Conservation (phyloP, 1,140 invertebrate genomes). For the Papilio polytes region DNA sequence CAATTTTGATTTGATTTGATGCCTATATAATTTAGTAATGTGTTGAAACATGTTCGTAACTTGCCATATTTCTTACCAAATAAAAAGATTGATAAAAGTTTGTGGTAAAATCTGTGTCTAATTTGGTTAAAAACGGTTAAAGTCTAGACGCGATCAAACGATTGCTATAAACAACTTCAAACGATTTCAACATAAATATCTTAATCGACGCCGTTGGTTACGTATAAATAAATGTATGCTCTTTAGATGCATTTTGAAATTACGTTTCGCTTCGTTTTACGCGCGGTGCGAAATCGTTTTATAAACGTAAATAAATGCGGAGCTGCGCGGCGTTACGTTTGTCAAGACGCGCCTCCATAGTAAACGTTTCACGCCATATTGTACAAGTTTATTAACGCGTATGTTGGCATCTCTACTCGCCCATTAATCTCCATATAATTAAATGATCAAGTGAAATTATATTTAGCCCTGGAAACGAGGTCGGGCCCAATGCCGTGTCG, state of each 20-base stretch:
- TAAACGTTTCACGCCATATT: conserved; percentile 69
- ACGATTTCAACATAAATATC: conserved; percentile 23
- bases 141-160: conserved; percentile 1
- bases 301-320: conserved; percentile 51
- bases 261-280: conserved; percentile 1
- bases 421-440: conserved; percentile 83
- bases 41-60: too few relatives aligned
- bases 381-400: conserved; percentile 74
- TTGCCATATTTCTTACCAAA: too few relatives aligned
- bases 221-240: conserved; percentile 35
- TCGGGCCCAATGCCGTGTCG: conserved; percentile 64
- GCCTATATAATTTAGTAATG: too few relatives aligned
- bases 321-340: conserved; percentile 40
- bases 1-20: too few relatives aligned
- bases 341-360: conserved; percentile 54
- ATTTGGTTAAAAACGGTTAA: background rate
- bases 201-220: conserved; percentile 29
- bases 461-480: conserved; percentile 79
- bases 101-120: background rate
- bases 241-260: conserved; percentile 38
- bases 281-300: conserved; percentile 4
- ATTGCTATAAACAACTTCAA: conserved; percentile 32
- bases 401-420: conserved; percentile 74
- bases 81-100: background rate
- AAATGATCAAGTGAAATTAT: conserved; percentile 82